Evolutionary conservation across 2,797 vertebrate genomes (phyloP).

Genomic region (Platyrinchus mystaceus): DNA sequence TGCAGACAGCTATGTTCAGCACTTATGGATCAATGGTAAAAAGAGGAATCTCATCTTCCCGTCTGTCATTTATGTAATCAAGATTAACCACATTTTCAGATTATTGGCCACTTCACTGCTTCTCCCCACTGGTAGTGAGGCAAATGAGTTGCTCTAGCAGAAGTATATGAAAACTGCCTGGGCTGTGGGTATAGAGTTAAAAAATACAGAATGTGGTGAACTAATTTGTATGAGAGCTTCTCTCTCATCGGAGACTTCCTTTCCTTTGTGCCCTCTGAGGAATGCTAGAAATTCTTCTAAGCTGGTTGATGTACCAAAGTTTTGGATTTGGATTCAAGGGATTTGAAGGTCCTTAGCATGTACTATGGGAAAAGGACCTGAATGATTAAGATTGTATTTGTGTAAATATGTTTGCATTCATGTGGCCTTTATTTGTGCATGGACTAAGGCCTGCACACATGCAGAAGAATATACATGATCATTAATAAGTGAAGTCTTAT

Average conservation of each 20-base stretch:
- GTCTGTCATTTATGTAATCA: conserved; percentile 51
- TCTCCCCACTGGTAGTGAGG: not conserved
- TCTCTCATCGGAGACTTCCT: not conserved
- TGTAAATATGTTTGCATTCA: not conserved
- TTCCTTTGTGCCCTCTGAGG: not conserved
- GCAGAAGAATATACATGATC: not conserved
- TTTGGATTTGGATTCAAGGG: not conserved
- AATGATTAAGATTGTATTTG: not conserved
- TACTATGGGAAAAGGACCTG: not conserved
- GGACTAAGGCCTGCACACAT: not conserved
- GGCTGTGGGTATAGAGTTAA: not conserved
- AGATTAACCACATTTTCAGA: conserved; percentile 49
- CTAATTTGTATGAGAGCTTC: not conserved
- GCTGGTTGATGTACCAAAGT: not conserved
- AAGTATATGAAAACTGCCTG: not conserved
- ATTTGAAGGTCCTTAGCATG: not conserved
- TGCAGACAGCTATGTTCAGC: not conserved
- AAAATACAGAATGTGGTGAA: not conserved
- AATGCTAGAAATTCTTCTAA: not conserved
- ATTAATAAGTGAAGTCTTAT: not conserved
- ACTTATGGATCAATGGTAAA: not conserved
- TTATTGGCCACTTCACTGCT: conserved; percentile 20
- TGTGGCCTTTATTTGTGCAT: not conserved
- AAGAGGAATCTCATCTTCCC: conserved; percentile 10
- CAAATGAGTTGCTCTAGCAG: not conserved